These are phyloP conservation scores for Ruditapes philippinarum DNA, from an alignment of 1,140 invertebrate genomes.

Conservation along the genomic window DNA sequence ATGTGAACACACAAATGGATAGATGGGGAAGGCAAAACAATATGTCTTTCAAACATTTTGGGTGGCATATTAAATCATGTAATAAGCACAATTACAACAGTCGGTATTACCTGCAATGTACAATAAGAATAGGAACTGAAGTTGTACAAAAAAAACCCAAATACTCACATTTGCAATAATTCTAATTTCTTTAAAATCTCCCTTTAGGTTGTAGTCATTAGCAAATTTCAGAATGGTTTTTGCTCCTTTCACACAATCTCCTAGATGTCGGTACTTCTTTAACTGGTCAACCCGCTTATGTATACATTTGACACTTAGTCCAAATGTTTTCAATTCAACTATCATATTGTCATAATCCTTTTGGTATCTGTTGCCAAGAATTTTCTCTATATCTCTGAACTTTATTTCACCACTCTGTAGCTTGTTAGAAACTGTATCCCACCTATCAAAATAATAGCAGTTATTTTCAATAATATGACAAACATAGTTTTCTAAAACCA, in stretches of 20 bases:
- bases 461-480: too few species aligned
- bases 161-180: constrained; percentile 17
- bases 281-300: constrained; percentile 25
- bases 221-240: background rate
- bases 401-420: background rate
- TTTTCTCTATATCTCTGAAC: constrained; percentile 18
- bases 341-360: constrained; percentile 6
- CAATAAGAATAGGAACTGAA: too few species aligned
- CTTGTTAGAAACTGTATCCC: background rate
- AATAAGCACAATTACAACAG: too few species aligned
- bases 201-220: background rate
- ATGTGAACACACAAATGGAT: too few species aligned
- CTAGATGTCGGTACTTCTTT: constrained; percentile 18
- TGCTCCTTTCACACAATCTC: background rate
- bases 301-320: background rate
- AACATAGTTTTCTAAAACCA: too few species aligned
- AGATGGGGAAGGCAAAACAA: too few species aligned
- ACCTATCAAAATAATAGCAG: background rate
- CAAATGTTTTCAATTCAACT: constrained; percentile 15
- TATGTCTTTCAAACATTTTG: too few species aligned
- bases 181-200: constrained; percentile 49
- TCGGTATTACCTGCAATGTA: too few species aligned
- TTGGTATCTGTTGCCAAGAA: background rate
- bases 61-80: too few species aligned
- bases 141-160: too few species aligned